Percentiles rank a stretch among this genome's conserved stretches.
Evolutionary conservation across 2,888 invertebrate species (phyloP).

Genomic region (Oligia fasciuncula): DNA sequence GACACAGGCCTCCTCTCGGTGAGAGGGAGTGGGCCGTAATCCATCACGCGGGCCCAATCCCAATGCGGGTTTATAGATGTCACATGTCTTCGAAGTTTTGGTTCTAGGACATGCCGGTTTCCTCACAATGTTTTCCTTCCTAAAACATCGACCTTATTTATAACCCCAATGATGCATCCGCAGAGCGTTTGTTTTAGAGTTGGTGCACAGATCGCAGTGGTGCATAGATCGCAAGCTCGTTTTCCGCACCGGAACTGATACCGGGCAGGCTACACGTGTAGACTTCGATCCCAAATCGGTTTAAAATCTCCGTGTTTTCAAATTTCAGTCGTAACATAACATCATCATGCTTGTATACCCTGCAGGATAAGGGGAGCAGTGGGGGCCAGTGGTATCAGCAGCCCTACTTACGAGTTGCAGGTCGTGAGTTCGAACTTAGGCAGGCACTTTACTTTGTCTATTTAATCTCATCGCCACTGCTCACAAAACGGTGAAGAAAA

Average conservation of each 20-base stretch:
- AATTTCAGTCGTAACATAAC: too few species aligned
- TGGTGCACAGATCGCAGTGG: too few species aligned
- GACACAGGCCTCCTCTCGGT: background rate
- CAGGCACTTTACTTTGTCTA: too few species aligned
- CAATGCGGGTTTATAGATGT: background rate
- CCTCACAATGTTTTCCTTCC: background rate
- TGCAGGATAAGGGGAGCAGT: too few species aligned
- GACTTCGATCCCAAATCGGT: background rate
- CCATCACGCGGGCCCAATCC: background rate
- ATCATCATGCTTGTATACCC: too few species aligned
- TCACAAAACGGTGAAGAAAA: background rate
- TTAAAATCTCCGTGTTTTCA: slow-evolving; percentile 6
- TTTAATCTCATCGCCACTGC: too few species aligned
- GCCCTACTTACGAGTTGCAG: too few species aligned
- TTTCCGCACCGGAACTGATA: slow-evolving; percentile 33
- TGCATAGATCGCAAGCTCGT: slow-evolving; percentile 14
- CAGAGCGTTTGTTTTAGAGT: too few species aligned
- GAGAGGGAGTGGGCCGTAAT: background rate
- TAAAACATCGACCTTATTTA: background rate
- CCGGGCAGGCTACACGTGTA: slow-evolving; percentile 1
- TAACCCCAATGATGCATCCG: background rate
- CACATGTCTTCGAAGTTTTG: background rate
- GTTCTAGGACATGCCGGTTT: background rate
- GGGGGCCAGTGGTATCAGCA: too few species aligned
- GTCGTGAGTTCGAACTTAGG: too few species aligned